These are phyloP conservation scores for Coluber constrictor DNA, from an alignment of 2,797 vertebrate species.

Conservation along the genomic window DNA sequence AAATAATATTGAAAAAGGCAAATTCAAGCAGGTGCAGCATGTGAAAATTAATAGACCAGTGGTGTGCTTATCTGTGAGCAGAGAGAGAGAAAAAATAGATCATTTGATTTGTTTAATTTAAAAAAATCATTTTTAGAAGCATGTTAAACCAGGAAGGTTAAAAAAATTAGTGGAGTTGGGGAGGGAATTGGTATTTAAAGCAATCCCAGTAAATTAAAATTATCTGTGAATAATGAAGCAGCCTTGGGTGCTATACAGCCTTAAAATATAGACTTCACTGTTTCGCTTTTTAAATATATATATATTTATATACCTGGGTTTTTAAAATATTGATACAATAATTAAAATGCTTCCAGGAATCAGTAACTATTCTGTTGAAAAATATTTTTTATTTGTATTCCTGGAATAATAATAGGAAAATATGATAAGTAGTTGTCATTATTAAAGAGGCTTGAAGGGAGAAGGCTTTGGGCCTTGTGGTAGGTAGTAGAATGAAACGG, in stretches of 20 bases:
- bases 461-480: constrained; percentile 88
- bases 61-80: background rate
- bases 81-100: constrained; percentile 39
- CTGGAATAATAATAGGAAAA: constrained; percentile 71
- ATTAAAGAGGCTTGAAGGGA: constrained; percentile 89
- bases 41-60: background rate
- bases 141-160: background rate
- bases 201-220: constrained; percentile 41
- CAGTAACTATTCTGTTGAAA: constrained; percentile 60
- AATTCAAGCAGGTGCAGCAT: background rate
- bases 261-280: constrained; percentile 58
- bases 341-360: constrained; percentile 60
- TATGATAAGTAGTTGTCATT: constrained; percentile 90
- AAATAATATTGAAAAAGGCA: background rate
- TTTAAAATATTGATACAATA: constrained; percentile 37
- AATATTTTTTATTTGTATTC: constrained; percentile 62
- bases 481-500: constrained; percentile 86
- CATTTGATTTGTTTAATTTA: background rate
- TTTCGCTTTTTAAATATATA: constrained; percentile 37
- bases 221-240: constrained; percentile 24
- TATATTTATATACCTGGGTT: constrained; percentile 51
- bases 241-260: constrained; percentile 44
- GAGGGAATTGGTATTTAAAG: background rate
- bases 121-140: constrained; percentile 49
- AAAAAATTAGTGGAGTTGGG: background rate